Conservation (phyloP, 2,888 invertebrate species). For the Yponomeuta malinellus region DNA sequence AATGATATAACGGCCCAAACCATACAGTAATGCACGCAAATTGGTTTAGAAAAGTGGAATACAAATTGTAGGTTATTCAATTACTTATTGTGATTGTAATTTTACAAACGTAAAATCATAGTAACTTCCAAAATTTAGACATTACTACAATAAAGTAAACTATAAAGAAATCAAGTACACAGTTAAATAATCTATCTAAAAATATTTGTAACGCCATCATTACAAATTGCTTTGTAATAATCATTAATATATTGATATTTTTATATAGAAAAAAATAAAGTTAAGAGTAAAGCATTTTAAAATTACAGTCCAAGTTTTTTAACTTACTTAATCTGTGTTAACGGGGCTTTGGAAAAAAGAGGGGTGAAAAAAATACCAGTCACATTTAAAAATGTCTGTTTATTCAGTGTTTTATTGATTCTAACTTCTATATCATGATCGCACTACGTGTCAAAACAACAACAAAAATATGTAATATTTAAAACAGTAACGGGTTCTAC, state of each 20-base stretch:
- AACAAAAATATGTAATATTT: slow-evolving; percentile 31
- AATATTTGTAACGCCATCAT: background rate
- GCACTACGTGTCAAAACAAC: slow-evolving; percentile 35
- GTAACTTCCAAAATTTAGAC: no score
- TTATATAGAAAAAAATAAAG: background rate
- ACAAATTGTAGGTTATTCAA: no score
- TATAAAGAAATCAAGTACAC: no score
- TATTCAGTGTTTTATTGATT: slow-evolving; percentile 13
- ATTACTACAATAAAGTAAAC: no score
- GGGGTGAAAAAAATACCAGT: background rate
- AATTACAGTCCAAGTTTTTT: background rate
- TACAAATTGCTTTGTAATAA: background rate
- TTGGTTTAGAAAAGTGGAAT: no score
- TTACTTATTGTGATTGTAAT: no score
- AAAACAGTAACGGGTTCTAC: slow-evolving; percentile 30
- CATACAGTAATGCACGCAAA: no score
- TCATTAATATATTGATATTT: background rate
- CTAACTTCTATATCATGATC: background rate
- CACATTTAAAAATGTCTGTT: background rate
- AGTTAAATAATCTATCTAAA: no score
- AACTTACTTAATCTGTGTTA: no score
- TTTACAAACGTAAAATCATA: no score
- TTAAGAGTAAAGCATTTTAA: background rate
- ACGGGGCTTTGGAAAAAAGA: background rate
- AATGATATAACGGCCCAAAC: no score